Evolutionary conservation across 2,888 invertebrate genomes (phyloP).

Genomic region (Micropterix aruncella): DNA sequence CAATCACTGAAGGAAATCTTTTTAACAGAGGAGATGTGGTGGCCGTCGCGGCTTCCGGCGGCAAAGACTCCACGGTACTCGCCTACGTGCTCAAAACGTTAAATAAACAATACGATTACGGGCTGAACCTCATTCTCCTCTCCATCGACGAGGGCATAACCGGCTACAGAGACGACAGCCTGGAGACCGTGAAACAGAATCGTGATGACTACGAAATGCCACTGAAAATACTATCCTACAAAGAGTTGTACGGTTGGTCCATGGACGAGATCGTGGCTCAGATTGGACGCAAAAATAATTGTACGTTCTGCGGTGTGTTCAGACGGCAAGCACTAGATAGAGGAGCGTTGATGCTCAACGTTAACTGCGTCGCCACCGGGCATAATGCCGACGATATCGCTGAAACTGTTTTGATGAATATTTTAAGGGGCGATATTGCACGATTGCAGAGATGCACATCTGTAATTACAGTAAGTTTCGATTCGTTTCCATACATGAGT

Average conservation of each 20-base stretch:
- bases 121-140: constrained; percentile 73
- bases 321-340: constrained; percentile 91
- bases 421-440: constrained; percentile 92
- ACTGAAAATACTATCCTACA: constrained; percentile 89
- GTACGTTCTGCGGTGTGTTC: constrained; percentile 93
- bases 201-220: constrained; percentile 87
- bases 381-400: constrained; percentile 98
- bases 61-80: constrained; percentile 95
- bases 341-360: constrained; percentile 78
- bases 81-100: constrained; percentile 86
- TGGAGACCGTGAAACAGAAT: constrained; percentile 92
- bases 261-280: constrained; percentile 95
- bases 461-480: constrained; percentile 65
- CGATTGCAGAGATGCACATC: constrained; percentile 84
- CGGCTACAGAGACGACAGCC: constrained; percentile 89
- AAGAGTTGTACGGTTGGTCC: constrained; percentile 98
- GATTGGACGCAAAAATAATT: constrained; percentile 84
- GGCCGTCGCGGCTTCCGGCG: constrained; percentile 88
- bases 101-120: constrained; percentile 84
- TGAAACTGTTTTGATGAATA: constrained; percentile 96
- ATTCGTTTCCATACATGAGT: too few species aligned
- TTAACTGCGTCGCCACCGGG: constrained; percentile 91
- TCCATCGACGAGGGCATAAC: constrained; percentile 99
- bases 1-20: constrained; percentile 66
- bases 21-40: constrained; percentile 77